These are phyloP conservation scores for Corythornis cristatus DNA, from an alignment of 2,113 vertebrate genomes.

Conservation along the genomic window DNA sequence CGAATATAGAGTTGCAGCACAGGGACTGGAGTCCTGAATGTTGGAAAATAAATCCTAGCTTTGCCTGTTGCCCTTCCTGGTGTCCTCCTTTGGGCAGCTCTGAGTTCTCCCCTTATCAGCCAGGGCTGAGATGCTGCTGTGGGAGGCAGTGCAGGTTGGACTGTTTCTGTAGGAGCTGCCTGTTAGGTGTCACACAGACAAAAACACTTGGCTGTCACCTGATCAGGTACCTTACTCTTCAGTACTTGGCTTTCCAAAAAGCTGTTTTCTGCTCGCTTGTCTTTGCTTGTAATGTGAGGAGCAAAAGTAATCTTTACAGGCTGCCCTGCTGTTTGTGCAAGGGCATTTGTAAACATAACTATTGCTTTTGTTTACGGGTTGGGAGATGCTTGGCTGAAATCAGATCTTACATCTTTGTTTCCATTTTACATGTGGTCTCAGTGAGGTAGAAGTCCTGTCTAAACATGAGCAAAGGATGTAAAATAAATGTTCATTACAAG, in stretches of 20 bases:
- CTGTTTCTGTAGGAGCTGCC: neutral
- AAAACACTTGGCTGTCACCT: neutral
- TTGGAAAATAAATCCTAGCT: neutral
- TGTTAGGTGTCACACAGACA: neutral
- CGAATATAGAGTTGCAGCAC: neutral
- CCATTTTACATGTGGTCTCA: neutral
- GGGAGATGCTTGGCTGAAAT: neutral
- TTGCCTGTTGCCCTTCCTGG: neutral
- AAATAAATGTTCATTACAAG: neutral
- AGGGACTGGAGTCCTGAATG: neutral
- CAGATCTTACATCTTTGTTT: neutral
- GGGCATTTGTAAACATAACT: neutral
- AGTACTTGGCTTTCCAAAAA: neutral
- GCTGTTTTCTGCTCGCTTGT: neutral
- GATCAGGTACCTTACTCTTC: neutral
- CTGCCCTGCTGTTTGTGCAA: neutral
- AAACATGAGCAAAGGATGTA: neutral
- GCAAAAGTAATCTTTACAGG: neutral
- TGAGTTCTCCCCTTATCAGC: neutral
- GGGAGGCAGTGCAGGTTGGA: neutral
- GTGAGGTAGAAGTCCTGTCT: neutral
- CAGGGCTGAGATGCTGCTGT: neutral
- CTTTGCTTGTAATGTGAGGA: neutral
- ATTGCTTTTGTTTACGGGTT: neutral
- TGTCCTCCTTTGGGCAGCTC: neutral